Evolutionary conservation across 2,888 invertebrate species (phyloP).

Genomic region (Oligia strigilis): DNA sequence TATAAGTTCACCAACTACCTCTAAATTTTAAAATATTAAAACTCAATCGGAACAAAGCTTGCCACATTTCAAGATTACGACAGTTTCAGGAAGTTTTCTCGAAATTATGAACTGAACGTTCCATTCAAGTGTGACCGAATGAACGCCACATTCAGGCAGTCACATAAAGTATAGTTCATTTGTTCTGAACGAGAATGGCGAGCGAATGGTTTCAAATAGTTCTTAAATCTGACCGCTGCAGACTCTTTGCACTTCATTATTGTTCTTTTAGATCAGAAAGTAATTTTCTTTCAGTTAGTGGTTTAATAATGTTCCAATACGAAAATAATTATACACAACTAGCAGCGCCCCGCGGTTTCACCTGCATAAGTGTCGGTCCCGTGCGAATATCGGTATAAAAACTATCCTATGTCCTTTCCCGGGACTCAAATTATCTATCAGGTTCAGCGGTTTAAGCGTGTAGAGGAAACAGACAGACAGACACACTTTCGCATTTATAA

Average conservation of each 20-base stretch:
- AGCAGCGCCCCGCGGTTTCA: too few relatives aligned
- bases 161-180: slow-evolving; percentile 63
- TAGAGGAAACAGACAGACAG: too few relatives aligned
- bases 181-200: slow-evolving; percentile 40
- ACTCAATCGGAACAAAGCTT: slow-evolving; percentile 31
- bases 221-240: slow-evolving; percentile 25
- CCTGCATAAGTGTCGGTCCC: too few relatives aligned
- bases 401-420: too few relatives aligned
- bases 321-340: too few relatives aligned
- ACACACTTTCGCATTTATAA: too few relatives aligned
- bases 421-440: too few relatives aligned
- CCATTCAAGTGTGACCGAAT: slow-evolving; percentile 58
- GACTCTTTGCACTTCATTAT: neutral
- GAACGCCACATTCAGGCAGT: slow-evolving; percentile 51
- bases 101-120: slow-evolving; percentile 48
- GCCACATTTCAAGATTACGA: slow-evolving; percentile 39
- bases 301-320: neutral
- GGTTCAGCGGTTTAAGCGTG: too few relatives aligned
- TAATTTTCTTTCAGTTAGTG: neutral
- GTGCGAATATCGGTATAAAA: too few relatives aligned
- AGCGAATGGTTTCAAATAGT: slow-evolving; percentile 48
- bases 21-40: slow-evolving; percentile 46
- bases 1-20: neutral
- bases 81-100: slow-evolving; percentile 39
- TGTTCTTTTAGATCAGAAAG: neutral